A percentile compares a stretch with the other conserved stretches of the same genome.
phyloP scores from a whole-genome alignment of 2,888 invertebrate genomes.

The Drosophila setosimentum region DNA sequence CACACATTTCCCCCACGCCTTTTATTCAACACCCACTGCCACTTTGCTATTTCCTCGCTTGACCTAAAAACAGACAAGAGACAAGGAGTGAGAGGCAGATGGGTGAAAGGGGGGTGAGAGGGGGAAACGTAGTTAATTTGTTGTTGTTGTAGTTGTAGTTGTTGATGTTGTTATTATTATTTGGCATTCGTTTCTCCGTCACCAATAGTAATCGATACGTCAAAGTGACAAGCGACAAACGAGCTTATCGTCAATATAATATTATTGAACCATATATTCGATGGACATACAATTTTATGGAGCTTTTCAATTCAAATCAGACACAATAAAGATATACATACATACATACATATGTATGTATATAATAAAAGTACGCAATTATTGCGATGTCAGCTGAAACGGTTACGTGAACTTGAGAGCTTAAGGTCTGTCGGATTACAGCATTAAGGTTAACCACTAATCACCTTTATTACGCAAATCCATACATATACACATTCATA shows the following conservation, averaged over 20 bases:
- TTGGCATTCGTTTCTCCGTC: slow-evolving; percentile 1
- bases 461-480: slow-evolving; percentile 4
- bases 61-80: slow-evolving; percentile 23
- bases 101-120: neutral
- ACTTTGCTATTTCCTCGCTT: slow-evolving; percentile 13
- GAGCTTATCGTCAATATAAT: slow-evolving; percentile 28
- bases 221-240: slow-evolving; percentile 1
- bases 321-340: slow-evolving; percentile 25
- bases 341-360: neutral
- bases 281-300: slow-evolving; percentile 4
- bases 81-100: neutral
- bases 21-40: neutral
- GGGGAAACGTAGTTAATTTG: slow-evolving; percentile 1
- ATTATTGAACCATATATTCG: slow-evolving; percentile 18
- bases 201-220: slow-evolving; percentile 18
- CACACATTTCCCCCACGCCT: neutral
- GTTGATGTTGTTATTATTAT: neutral
- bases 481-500: neutral
- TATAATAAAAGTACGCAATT: neutral
- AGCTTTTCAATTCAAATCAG: slow-evolving; percentile 18
- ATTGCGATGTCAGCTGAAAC: neutral
- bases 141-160: slow-evolving; percentile 4
- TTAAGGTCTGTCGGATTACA: slow-evolving; percentile 4
- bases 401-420: slow-evolving; percentile 19
- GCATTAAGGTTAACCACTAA: slow-evolving; percentile 14